Percentiles rank a stretch among this genome's conserved stretches.
Evolutionary conservation across 1,140 invertebrate genomes (phyloP).

Genomic region (Nylanderia fulva): DNA sequence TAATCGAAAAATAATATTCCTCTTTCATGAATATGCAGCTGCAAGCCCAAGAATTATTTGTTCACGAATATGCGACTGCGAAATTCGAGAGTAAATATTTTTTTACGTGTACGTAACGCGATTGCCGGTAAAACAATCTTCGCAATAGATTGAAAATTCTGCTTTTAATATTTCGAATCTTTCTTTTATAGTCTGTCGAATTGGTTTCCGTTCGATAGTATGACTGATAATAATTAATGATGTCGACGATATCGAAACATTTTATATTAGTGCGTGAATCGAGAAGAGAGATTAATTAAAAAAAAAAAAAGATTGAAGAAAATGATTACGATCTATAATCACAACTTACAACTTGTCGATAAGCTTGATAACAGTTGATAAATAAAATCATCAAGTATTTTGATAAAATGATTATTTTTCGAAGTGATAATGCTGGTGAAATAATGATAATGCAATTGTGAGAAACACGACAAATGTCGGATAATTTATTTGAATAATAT

Average conservation of each 20-base stretch:
- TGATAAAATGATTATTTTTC: background rate
- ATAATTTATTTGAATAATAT: background rate
- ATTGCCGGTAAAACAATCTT: background rate
- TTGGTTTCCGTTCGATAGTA: too few species aligned
- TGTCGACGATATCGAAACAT: background rate
- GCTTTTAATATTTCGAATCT: background rate
- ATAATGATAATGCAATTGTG: background rate
- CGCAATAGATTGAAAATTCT: background rate
- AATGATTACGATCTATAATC: background rate
- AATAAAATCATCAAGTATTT: background rate
- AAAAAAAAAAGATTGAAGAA: background rate
- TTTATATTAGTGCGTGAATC: background rate
- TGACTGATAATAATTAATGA: background rate
- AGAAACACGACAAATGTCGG: background rate
- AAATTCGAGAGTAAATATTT: background rate
- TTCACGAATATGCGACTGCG: background rate
- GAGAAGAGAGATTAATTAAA: background rate
- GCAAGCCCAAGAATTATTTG: background rate
- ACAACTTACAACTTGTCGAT: background rate
- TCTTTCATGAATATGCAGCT: background rate
- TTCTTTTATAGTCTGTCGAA: constrained; percentile 1
- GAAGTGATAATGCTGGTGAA: background rate
- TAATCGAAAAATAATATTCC: background rate
- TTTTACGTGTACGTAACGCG: background rate
- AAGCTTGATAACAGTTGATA: background rate